Base-by-base conservation (phyloP, 2,888 invertebrate species). In the Amiota communis region DNA sequence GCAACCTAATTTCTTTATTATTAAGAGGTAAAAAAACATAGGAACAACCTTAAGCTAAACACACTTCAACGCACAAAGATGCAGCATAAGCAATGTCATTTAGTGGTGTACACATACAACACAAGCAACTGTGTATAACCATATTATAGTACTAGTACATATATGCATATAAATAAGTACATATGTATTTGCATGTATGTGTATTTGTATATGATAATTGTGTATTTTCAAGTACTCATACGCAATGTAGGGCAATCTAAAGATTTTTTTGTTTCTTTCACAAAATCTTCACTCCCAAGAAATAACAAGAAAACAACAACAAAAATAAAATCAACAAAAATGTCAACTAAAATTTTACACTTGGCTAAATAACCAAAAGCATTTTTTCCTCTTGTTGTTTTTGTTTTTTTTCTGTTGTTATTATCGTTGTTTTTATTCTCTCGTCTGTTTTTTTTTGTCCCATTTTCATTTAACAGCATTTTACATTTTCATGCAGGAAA, bases 271-370 rank as follows among this genome's bases (percentile, higher is more conserved):
- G 36, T 36, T 36, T 36, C 36, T 36, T 36, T 36, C 36, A 36
- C 36, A 36, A 36, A 36, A 36, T 36, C 6, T 36, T 36, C 36
- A 36, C 23, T 23, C 23, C 23, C 3, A 23, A 23, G 23, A 23
- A 36, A 36, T 36, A 36, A 36, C 8, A 20, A 46, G 48, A 13
- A 17, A 47, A 65, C n/a, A 65, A 15, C 65, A 46, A 47, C 46
- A 23, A 65, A 15, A 65, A 65, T 6, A 53, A n/a, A 9, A 57
- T 10, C 59, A 59, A 68, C 51, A 51, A 68, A 68, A 53, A 68
- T 68, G 67, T 68, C 67, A 68, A 68, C 67, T 51, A 68, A 68
- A 68, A 53, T 68, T 68, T 68, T 48, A 53, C 67, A 68, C 67
- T 36, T 68, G 67, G 67, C 51, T 68, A 53, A 51, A 68, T 68